Evolutionary conservation across 2,113 vertebrate genomes (phyloP).

Genomic region (Anarhynchus alexandrinus): DNA sequence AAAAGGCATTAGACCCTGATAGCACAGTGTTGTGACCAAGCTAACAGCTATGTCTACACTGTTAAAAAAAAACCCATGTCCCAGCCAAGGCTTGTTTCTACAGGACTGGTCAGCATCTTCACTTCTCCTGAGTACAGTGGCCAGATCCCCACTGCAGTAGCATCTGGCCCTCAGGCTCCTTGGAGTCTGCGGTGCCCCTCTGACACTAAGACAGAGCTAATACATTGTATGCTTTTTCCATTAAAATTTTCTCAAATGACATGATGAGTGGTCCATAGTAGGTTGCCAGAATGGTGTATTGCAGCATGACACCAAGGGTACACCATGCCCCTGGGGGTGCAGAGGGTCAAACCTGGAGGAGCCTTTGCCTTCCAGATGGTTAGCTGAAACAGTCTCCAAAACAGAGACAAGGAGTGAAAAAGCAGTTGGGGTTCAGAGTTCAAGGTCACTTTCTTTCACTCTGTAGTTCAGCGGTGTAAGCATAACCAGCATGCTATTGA

Average conservation of each 20-base stretch:
- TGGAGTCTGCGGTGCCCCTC: not conserved
- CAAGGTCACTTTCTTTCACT: not conserved
- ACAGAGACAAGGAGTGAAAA: not conserved
- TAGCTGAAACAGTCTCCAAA: not conserved
- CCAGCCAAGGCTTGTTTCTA: not conserved
- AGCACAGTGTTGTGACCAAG: not conserved
- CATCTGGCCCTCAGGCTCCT: not conserved
- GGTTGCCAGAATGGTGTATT: not conserved
- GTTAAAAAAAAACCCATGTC: not conserved
- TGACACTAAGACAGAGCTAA: not conserved
- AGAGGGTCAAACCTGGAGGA: not conserved
- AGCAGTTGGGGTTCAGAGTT: not conserved
- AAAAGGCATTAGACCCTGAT: not conserved
- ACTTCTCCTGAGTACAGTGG: accelerated
- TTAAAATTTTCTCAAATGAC: not conserved
- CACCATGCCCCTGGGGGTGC: too few relatives aligned
- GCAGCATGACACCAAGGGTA: not conserved
- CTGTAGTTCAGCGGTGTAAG: not conserved
- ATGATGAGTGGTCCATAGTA: not conserved
- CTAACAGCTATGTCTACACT: not conserved
- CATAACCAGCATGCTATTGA: not conserved
- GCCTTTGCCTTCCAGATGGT: not conserved
- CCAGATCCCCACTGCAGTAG: not conserved
- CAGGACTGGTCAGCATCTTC: not conserved
- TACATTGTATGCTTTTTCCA: not conserved